Evolutionary conservation across 2,113 vertebrate species (phyloP), one percentile per base, ranked within the genome.

Genomic region (Arizona elegans): DNA sequence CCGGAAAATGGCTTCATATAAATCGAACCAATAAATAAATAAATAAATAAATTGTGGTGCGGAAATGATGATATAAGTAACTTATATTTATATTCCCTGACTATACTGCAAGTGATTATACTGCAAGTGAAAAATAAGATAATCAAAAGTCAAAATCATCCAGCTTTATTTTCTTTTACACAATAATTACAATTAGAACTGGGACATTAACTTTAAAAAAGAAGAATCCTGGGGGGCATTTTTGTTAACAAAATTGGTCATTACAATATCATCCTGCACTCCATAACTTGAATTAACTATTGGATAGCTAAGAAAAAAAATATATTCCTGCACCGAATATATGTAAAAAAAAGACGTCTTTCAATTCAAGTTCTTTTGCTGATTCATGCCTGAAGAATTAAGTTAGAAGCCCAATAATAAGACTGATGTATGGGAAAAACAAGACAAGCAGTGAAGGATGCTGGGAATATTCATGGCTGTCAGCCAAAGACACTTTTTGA

Each of bases 401-500:
- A 38, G 19, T 92, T 88, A 85, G 47, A 56, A 3, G 54, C 23
- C 50, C 56, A 91, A 87, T 54, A 47, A 93, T 89, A 91, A 90
- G 24, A 50, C 90, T 26, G 90, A 62, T 8, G 21, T 86, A 75
- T 90, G 47, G 24, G 70, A 90, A 5, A 56, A 95, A 88, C 89
- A 88, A 92, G 50, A 0, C n/a, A 86, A 62, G 23, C 85, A 87
- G 15, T 90, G 62, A 91, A 88, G 91, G 0, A 0, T 86, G 87
- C 86, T 47, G 56, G 11, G 13, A 50, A 13, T 88, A 53, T 21
- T n/a, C 24, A 88, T 96, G 81, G 70, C 97, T 75, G 93, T 97
- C 98, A 99, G 95, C 98, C 97, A 94, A 99, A 99, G 92, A 99
- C 98, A 1, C 99, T 99, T 96, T 98, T 98, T 91, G 98, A 96